phyloP scores from a whole-genome alignment of 2,797 vertebrate species.

The Mus spretus region DNA sequence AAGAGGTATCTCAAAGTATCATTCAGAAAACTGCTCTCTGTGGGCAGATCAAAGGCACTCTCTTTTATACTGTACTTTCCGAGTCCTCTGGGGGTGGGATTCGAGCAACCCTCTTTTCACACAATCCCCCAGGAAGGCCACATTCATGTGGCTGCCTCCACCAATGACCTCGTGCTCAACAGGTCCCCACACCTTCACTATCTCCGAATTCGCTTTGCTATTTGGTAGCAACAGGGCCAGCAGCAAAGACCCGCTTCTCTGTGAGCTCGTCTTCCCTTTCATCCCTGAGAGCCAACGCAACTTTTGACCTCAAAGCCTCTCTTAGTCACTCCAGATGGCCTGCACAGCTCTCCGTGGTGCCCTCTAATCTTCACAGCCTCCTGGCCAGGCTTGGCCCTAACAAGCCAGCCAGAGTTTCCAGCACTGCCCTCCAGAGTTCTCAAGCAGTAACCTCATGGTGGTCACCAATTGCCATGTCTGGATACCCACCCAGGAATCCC shows the following conservation, averaged over 20 bases:
- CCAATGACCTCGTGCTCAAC: background rate
- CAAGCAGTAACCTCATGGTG: background rate
- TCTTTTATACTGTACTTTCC: slow-evolving; percentile 49
- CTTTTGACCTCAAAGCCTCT: background rate
- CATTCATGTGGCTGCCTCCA: background rate
- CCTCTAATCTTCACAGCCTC: background rate
- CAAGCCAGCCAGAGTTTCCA: background rate
- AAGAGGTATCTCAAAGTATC: slow-evolving; percentile 55
- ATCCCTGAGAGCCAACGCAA: background rate
- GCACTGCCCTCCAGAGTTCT: background rate
- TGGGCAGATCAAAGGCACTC: slow-evolving; percentile 71
- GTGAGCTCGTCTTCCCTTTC: background rate
- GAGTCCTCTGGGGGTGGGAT: background rate
- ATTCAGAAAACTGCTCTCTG: slow-evolving; percentile 45
- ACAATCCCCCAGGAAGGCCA: background rate
- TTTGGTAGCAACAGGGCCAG: background rate
- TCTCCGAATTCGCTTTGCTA: background rate
- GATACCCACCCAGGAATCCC: background rate
- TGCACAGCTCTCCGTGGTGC: background rate
- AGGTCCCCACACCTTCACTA: background rate
- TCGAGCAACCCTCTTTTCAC: background rate
- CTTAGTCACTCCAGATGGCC: background rate
- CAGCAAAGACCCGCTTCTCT: background rate
- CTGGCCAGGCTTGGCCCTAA: background rate
- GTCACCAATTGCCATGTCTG: too few species aligned